Evolutionary conservation across 2,797 vertebrate species (phyloP), one percentile per base, ranked within the genome.

Genomic region (Microctenopoma stevenorrisi): DNA sequence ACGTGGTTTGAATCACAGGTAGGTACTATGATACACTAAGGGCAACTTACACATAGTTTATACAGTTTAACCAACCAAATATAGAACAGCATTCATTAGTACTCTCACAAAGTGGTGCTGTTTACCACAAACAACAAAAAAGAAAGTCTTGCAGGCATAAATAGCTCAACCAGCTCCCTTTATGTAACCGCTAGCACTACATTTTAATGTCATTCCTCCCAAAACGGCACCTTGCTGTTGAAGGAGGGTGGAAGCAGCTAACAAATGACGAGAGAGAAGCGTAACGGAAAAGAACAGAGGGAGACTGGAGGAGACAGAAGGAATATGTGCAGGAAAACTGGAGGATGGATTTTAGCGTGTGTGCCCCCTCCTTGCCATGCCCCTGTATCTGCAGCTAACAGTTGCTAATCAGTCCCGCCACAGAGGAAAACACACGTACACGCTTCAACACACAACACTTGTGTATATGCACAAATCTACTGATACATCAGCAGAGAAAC

Each of bases 131-230:
- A 55, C 48, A 48, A 51, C 55, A 18, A 73, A 37, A 64, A 35
- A 78, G 35, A 68, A 42, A 67, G 68, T 76, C 59, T 67, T 35
- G 33, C 25, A 86, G 64, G 75, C 68, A 18, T 18, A 18, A 18
- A 25, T 16, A 56, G 50, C 77, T 68, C 68, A 76, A 64, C 77
- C 78, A 68, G 52, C 76, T 73, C 62, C 68, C 14, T 28, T 88
- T 89, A 85, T 72, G 71, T 88, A 89, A 90, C 84, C 40, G 77
- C 77, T 74, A 78, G 88, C 85, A 82, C 66, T 66, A 69, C 84
- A 74, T 88, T 89, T 90, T 81, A 84, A 76, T 79, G 75, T 85
- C 79, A 76, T 76, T 87, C 73, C 79, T 85, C 74, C 60, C 38
- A 68, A 86, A 88, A 80, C 71, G 37, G 64, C 72, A 75, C 75